A percentile compares a stretch with the other conserved stretches of the same genome.
phyloP scores from a whole-genome alignment of 2,113 vertebrate species.

The Zingel zingel region DNA sequence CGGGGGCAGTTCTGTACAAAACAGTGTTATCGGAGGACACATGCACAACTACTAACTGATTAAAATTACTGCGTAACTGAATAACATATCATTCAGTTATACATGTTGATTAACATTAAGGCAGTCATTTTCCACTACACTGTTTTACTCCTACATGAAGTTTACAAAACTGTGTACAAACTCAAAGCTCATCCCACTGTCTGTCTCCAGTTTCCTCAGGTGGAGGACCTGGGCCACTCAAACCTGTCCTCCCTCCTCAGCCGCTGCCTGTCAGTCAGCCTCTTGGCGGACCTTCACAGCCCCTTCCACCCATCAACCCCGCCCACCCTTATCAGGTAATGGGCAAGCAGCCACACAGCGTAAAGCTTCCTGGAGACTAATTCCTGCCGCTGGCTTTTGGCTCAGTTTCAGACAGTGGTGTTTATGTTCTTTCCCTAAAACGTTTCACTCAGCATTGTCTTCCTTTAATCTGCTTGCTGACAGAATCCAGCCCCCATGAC shows the following conservation, averaged over 20 bases:
- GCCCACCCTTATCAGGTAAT: slow-evolving; percentile 77
- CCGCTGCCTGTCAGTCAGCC: slow-evolving; percentile 68
- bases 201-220: slow-evolving; percentile 78
- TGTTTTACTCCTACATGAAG: background rate
- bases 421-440: slow-evolving; percentile 48
- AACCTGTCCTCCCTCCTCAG: slow-evolving; percentile 83
- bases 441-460: slow-evolving; percentile 52
- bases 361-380: slow-evolving; percentile 35
- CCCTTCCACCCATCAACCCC: slow-evolving; percentile 77
- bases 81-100: too few relatives aligned
- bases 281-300: slow-evolving; percentile 72
- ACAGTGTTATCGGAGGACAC: too few relatives aligned
- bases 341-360: slow-evolving; percentile 28
- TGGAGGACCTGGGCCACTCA: slow-evolving; percentile 84
- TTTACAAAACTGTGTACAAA: background rate
- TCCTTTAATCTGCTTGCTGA: slow-evolving; percentile 58
- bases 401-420: slow-evolving; percentile 28
- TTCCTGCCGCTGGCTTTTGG: slow-evolving; percentile 52
- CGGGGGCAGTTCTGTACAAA: too few relatives aligned
- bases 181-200: background rate
- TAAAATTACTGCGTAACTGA: too few relatives aligned
- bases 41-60: too few relatives aligned
- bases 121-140: too few relatives aligned
- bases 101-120: too few relatives aligned
- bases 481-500: slow-evolving; percentile 73